phyloP scores from a whole-genome alignment of 1,140 invertebrate species.

The Drosophila punjabiensis region DNA sequence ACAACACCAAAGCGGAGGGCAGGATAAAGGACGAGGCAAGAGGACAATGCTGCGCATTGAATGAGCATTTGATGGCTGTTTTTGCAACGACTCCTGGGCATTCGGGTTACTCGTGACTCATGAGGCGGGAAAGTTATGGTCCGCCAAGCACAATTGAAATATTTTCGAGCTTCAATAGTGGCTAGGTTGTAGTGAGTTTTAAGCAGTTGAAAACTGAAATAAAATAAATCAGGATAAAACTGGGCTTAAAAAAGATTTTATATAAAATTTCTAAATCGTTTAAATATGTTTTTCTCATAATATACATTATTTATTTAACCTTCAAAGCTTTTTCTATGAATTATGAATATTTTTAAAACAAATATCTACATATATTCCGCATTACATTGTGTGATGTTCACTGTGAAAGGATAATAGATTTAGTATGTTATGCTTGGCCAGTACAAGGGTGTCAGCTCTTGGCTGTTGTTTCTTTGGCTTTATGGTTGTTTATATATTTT shows the following conservation, averaged over 20 bases:
- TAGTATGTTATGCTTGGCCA: slow-evolving; percentile 56
- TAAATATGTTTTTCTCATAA: background rate
- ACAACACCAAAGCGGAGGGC: background rate
- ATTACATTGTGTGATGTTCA: slow-evolving; percentile 38
- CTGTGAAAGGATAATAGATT: slow-evolving; percentile 71
- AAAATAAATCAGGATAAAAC: background rate
- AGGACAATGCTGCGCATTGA: slow-evolving; percentile 50
- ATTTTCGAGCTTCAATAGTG: background rate
- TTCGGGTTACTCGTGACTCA: slow-evolving; percentile 35
- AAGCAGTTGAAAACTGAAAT: background rate
- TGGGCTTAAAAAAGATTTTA: background rate
- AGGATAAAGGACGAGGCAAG: slow-evolving; percentile 14
- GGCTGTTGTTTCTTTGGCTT: slow-evolving; percentile 27
- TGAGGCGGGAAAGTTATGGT: slow-evolving; percentile 18
- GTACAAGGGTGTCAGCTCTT: slow-evolving; percentile 47
- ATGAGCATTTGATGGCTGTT: slow-evolving; percentile 61
- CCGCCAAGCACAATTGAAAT: slow-evolving; percentile 3
- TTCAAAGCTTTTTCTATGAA: background rate
- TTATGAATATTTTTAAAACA: background rate
- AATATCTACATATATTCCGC: background rate
- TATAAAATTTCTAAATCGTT: too few relatives aligned
- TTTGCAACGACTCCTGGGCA: slow-evolving; percentile 27
- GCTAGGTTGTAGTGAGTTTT: too few relatives aligned
- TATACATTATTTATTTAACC: background rate
- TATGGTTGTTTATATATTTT: slow-evolving; percentile 17